Conservation (phyloP, 2,888 invertebrate genomes). For the Caenorhabditis sinica region DNA sequence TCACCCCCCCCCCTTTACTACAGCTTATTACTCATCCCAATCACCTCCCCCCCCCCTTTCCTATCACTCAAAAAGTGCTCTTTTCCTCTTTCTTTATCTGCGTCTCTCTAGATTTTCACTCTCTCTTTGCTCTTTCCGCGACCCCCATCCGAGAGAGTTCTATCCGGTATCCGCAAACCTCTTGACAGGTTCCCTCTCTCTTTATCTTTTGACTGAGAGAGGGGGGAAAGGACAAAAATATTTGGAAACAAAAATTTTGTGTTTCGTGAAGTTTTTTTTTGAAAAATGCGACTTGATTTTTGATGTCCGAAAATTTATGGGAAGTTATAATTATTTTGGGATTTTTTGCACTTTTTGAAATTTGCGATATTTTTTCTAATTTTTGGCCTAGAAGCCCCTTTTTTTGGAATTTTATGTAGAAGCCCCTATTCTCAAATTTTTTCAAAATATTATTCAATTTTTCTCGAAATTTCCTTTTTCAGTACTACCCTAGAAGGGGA, state of each 20-base stretch:
- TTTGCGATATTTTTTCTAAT: background rate
- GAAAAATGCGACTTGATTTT: too few relatives aligned
- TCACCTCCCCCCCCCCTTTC: too few relatives aligned
- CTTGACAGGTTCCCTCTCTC: conserved; percentile 30
- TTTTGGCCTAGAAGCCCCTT: background rate
- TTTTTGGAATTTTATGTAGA: background rate
- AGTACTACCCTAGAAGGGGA: background rate
- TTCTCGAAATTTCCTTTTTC: background rate
- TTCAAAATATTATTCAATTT: background rate
- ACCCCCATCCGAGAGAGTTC: background rate
- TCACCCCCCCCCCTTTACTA: too few relatives aligned
- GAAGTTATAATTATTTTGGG: too few relatives aligned
- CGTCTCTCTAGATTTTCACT: too few relatives aligned
- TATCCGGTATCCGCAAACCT: conserved; percentile 38
- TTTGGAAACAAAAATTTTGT: too few relatives aligned
- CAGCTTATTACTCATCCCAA: background rate
- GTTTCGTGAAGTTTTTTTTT: too few relatives aligned
- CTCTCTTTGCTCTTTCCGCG: background rate
- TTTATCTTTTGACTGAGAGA: background rate
- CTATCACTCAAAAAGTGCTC: conserved; percentile 14
- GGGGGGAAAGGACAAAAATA: too few relatives aligned
- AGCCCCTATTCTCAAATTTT: background rate
- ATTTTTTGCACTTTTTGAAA: background rate
- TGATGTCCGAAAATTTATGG: too few relatives aligned
- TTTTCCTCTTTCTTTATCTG: conserved; percentile 1